Base-by-base conservation (phyloP, 2,113 vertebrate species). In the Corythornis cristatus region DNA sequence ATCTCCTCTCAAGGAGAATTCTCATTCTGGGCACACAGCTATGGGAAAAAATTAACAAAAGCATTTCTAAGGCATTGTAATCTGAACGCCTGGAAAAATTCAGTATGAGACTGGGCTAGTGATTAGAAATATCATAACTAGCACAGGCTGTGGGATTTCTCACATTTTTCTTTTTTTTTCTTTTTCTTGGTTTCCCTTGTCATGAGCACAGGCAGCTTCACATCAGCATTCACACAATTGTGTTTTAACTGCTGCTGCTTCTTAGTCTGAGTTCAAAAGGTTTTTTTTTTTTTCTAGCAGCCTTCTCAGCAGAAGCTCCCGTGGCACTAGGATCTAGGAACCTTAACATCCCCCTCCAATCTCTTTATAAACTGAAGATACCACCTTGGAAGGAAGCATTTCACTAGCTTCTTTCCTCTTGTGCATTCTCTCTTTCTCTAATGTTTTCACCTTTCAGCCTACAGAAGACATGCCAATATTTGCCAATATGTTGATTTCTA, bases 21-120 rank as follows among this genome's bases (percentile, higher is more conserved):
- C 77, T 88, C 86, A 73, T 81, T 92, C 77, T 92, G 70, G 61
- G 61, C 73, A 90, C 46, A n/a, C 25, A 83, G 81, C 57, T 78
- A 56, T 67, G 81, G 89, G 74, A 94, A 94, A 95, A 86, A 2
- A 33, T 54, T 73, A 61, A 50, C 26, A 90, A 79, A 85, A 73
- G 25, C 31, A 23, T 57, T 86, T 83, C 90, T n/a, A 18, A 86
- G 80, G 54, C 68, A 75, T n/a, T 66, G 26, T 29, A 67, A n/a
- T 45, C 56, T 88, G 58, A 96, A 85, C 89, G 86, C 48, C 71
- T 85, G 94, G 88, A 91, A 93, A 90, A 83, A 76, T 12, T 89
- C 33, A 31, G 22, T 50, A 18, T 37, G 67, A 85, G 71, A 56
- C 65, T 42, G 2, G 15, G 31, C 18, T 72, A 65, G 19, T 67